Conservation (phyloP, 2,888 invertebrate species). For the Apamea crenata region DNA sequence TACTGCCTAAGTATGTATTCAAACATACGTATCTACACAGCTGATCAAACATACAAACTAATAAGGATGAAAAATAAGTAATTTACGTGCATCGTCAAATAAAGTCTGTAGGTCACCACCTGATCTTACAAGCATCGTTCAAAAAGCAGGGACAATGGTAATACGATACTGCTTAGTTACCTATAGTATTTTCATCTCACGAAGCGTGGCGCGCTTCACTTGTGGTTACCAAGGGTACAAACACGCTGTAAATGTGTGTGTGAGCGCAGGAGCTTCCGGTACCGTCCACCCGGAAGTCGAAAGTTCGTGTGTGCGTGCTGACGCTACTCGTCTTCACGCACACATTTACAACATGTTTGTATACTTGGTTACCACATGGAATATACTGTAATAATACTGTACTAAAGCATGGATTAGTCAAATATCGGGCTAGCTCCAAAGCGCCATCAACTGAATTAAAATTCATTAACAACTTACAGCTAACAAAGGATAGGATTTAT, state of each 20-base stretch:
- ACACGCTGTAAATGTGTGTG: neutral
- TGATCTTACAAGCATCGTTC: no score
- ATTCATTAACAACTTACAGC: no score
- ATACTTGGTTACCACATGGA: neutral
- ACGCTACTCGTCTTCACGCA: no score
- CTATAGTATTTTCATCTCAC: neutral
- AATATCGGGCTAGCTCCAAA: neutral
- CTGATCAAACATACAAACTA: constrained; percentile 16
- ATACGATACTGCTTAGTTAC: neutral
- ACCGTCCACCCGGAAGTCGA: no score
- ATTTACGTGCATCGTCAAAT: neutral
- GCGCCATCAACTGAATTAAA: neutral
- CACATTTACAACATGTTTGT: neutral
- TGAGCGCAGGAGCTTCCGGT: no score
- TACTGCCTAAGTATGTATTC: no score
- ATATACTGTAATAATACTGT: no score
- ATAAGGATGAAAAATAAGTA: neutral
- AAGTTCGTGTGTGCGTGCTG: no score
- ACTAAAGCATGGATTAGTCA: neutral
- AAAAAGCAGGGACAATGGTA: neutral
- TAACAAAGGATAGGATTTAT: neutral
- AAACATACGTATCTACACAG: neutral
- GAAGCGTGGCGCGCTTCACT: neutral
- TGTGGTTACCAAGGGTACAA: neutral
- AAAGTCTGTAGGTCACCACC: no score